Evolutionary conservation across 2,888 invertebrate species (phyloP), one percentile per base, ranked within the genome.

Genomic region (Cyclophora albipunctata): DNA sequence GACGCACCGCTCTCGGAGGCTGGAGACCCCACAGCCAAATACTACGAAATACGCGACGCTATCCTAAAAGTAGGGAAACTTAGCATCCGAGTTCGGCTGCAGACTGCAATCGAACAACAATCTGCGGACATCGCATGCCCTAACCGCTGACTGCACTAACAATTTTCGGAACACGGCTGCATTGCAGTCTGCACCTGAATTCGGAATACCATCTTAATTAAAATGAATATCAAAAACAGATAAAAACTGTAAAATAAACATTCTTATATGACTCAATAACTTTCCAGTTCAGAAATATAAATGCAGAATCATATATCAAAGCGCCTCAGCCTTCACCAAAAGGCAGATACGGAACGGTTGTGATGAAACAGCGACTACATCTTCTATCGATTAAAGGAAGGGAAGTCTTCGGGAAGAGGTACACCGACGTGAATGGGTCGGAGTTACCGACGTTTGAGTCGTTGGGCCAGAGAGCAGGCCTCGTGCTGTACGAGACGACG

Each of bases 1-100:
- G 96, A 97, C 74, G 94, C 97, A 1, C 98, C 98, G 0, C 81
- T 98, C 57, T 91, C 90, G 7, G 98, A 98, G 81, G 93, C 95
- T 49, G 98, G 98, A 2, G 97, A 97, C 82, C 93, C 94, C 1
- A 97, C 96, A 0, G 85, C 90, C 0, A 98, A 98, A 82, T 98
- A 95, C 81, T 91, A 88, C 58, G 90, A 89, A 3, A 90, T 96
- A 48, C 91, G 93, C 62, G 82, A 92, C n/a, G 80, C 92, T 20
- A 84, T 94, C 53, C 73, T 81, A 50, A 78, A 91, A 80, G 92
- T 92, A 81, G 65, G 20, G 45, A 51, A 45, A 20, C 20, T 20
- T 20, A 20, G 20, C 20, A 20, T 20, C 20, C 20, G 20, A 20
- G 20, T 20, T 20, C 20, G 20, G 20, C 20, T 20, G 20, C 20